phyloP scores from a whole-genome alignment of 2,888 invertebrate species.

The Carabus problematicus region DNA sequence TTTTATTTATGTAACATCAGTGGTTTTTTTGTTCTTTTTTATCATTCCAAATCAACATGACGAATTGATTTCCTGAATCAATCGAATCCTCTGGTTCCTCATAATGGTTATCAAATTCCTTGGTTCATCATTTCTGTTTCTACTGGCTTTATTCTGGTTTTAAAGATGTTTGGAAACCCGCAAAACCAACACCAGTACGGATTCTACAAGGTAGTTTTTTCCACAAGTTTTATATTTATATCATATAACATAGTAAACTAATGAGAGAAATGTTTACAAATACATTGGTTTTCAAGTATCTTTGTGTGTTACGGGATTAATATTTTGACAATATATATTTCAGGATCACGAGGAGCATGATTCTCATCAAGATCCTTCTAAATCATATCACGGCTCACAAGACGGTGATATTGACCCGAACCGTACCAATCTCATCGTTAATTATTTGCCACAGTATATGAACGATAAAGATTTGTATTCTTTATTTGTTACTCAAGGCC shows the following conservation, averaged over 20 bases:
- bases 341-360: neutral
- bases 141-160: neutral
- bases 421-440: conserved; percentile 89
- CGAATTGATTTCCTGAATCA: neutral
- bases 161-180: conserved; percentile 21
- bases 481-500: conserved; percentile 88
- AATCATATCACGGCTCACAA: conserved; percentile 44
- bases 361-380: neutral
- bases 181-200: conserved; percentile 29
- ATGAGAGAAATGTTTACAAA: conserved; percentile 1
- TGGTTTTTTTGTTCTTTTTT: conserved; percentile 33
- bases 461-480: conserved; percentile 89
- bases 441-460: conserved; percentile 94
- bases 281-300: no score
- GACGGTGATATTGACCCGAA: conserved; percentile 53
- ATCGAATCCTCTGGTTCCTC: conserved; percentile 13
- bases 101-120: conserved; percentile 15
- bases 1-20: neutral
- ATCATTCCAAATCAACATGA: conserved; percentile 1
- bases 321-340: neutral
- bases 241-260: neutral
- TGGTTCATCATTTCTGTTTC: no score
- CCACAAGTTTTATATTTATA: no score
- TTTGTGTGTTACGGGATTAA: neutral
- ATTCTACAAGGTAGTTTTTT: conserved; percentile 29